A percentile compares a stretch with the other conserved stretches of the same genome.
Evolutionary conservation across 2,797 vertebrate genomes (phyloP).

Genomic region (Yasuhikotakia modesta): DNA sequence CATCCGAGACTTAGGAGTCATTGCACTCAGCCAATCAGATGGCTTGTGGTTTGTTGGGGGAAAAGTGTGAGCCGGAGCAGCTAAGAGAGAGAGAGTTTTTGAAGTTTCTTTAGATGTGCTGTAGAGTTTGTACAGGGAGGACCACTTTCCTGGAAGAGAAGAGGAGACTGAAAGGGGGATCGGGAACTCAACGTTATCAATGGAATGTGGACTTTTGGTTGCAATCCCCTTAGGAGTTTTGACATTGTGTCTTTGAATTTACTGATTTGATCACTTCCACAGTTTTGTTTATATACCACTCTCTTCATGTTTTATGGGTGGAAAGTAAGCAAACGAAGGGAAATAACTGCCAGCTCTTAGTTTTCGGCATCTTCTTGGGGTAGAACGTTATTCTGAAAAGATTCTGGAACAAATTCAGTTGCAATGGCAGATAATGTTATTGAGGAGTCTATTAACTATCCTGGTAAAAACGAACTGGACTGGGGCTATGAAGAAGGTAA

Average conservation of each 20-base stretch:
- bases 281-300: slow-evolving; percentile 14
- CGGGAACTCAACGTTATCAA: slow-evolving; percentile 4
- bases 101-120: slow-evolving; percentile 6
- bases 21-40: slow-evolving; percentile 53
- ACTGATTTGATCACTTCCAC: slow-evolving; percentile 6
- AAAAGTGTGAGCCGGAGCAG: slow-evolving; percentile 13
- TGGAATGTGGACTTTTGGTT: slow-evolving; percentile 11
- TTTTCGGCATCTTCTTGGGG: slow-evolving; percentile 14
- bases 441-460: slow-evolving; percentile 70
- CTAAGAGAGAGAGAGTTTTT: slow-evolving; percentile 12
- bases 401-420: slow-evolving; percentile 23
- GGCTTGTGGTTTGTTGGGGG: slow-evolving; percentile 14
- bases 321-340: slow-evolving; percentile 15
- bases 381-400: slow-evolving; percentile 9
- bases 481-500: slow-evolving; percentile 97
- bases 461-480: slow-evolving; percentile 80
- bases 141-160: slow-evolving; percentile 27
- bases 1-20: slow-evolving; percentile 40
- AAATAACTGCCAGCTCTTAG: background rate
- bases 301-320: slow-evolving; percentile 30
- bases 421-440: slow-evolving; percentile 77
- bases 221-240: background rate
- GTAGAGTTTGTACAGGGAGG: slow-evolving; percentile 1
- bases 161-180: background rate
- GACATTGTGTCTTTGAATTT: slow-evolving; percentile 6